phyloP scores from a whole-genome alignment of 2,888 invertebrate species.

The Hemaris fuciformis region DNA sequence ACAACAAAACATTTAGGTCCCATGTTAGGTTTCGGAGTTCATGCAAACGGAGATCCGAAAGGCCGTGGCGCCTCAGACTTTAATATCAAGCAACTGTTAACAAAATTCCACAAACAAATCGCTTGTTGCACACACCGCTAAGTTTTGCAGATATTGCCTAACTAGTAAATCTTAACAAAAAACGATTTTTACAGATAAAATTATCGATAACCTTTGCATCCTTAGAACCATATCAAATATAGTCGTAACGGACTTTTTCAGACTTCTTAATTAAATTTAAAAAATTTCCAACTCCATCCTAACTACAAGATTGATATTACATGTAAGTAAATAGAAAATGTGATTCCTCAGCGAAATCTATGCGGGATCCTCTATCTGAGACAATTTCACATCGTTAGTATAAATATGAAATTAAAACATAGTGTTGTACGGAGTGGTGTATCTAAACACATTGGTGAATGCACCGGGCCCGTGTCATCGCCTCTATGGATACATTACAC shows the following conservation, averaged over 20 bases:
- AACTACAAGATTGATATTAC: constrained; percentile 71
- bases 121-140: constrained; percentile 54
- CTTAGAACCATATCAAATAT: constrained; percentile 70
- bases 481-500: constrained; percentile 45
- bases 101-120: constrained; percentile 52
- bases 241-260: constrained; percentile 67
- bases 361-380: constrained; percentile 53
- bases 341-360: constrained; percentile 67
- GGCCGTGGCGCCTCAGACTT: constrained; percentile 38
- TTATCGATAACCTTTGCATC: constrained; percentile 66
- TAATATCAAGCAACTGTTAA: constrained; percentile 51
- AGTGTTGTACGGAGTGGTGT: constrained; percentile 8
- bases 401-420: constrained; percentile 8
- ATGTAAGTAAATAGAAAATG: constrained; percentile 67
- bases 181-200: constrained; percentile 68
- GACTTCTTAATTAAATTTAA: constrained; percentile 69
- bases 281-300: constrained; percentile 67
- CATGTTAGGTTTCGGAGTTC: constrained; percentile 63
- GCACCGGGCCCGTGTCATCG: constrained; percentile 65
- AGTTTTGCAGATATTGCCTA: constrained; percentile 63
- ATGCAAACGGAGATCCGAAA: constrained; percentile 45
- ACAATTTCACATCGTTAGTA: constrained; percentile 23
- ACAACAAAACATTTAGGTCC: constrained; percentile 35
- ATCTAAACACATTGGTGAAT: constrained; percentile 15
- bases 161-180: constrained; percentile 73